phyloP scores from a whole-genome alignment of 2,888 invertebrate genomes.

The Sarcophaga rosellei region DNA sequence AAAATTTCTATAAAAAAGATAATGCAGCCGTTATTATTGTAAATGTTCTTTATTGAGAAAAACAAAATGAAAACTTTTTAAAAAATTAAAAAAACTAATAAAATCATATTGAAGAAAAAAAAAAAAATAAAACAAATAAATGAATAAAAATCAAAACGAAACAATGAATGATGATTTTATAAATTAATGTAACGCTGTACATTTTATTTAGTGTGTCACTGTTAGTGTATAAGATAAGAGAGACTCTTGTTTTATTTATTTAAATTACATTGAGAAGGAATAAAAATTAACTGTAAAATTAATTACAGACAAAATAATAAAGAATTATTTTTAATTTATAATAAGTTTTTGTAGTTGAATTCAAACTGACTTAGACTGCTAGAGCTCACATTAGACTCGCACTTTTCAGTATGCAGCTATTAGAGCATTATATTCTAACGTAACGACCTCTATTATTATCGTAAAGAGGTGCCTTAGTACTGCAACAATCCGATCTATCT shows the following conservation, averaged over 20 bases:
- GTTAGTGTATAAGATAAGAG: constrained; percentile 40
- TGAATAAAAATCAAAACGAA: no score
- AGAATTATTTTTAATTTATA: not conserved
- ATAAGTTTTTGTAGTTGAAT: no score
- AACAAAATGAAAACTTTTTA: constrained; percentile 53
- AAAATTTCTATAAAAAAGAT: not conserved
- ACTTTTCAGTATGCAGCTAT: no score
- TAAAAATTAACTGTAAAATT: constrained; percentile 23
- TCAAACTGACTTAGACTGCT: no score
- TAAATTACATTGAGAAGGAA: constrained; percentile 21
- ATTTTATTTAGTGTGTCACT: constrained; percentile 23
- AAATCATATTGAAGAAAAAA: no score
- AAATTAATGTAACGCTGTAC: not conserved
- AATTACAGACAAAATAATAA: not conserved
- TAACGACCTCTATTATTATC: no score
- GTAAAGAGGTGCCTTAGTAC: no score
- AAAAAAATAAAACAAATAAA: no score
- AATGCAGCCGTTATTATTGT: constrained; percentile 57
- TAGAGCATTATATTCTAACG: no score
- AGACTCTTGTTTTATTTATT: constrained; percentile 52
- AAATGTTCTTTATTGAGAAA: constrained; percentile 63
- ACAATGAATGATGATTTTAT: not conserved
- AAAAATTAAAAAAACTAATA: not conserved
- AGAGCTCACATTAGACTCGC: no score
- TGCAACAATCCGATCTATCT: no score